phyloP scores from a whole-genome alignment of 2,888 invertebrate species.

The Sceliomorpha sp. region DNA sequence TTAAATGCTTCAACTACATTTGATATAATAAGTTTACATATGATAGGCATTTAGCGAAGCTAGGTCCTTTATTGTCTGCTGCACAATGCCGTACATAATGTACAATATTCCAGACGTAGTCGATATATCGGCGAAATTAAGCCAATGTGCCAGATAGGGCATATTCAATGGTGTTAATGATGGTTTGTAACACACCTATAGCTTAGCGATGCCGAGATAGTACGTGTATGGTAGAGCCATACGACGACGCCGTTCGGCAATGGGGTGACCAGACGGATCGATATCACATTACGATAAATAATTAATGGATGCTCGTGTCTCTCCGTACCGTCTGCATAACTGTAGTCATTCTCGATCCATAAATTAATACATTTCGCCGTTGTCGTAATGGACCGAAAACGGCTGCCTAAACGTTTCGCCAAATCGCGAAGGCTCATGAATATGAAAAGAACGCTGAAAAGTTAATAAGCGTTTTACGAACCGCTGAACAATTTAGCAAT shows the following conservation, averaged over 20 bases:
- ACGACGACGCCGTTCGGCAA: constrained; percentile 57
- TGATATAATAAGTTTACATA: too few species aligned
- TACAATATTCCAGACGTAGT: constrained; percentile 42
- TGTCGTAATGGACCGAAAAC: constrained; percentile 40
- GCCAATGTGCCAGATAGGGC: constrained; percentile 57
- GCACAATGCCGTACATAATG: constrained; percentile 49
- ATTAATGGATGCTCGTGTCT: constrained; percentile 66
- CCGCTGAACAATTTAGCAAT: constrained; percentile 30
- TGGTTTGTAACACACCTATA: constrained; percentile 58
- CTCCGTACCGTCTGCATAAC: constrained; percentile 40
- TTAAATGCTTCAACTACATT: too few species aligned
- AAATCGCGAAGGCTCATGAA: constrained; percentile 44
- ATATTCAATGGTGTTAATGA: constrained; percentile 65
- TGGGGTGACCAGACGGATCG: constrained; percentile 73
- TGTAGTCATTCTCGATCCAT: constrained; percentile 49
- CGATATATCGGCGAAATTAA: constrained; percentile 56
- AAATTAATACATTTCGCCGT: constrained; percentile 55
- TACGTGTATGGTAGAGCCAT: constrained; percentile 44
- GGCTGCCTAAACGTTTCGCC: constrained; percentile 44
- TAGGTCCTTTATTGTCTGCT: constrained; percentile 43
- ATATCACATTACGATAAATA: constrained; percentile 78
- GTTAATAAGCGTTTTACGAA: constrained; percentile 46
- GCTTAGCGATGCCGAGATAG: constrained; percentile 53
- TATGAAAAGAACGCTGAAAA: constrained; percentile 50
- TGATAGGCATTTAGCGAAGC: too few species aligned